phyloP scores from a whole-genome alignment of 2,888 invertebrate genomes.

The Calliscelio sp. region DNA sequence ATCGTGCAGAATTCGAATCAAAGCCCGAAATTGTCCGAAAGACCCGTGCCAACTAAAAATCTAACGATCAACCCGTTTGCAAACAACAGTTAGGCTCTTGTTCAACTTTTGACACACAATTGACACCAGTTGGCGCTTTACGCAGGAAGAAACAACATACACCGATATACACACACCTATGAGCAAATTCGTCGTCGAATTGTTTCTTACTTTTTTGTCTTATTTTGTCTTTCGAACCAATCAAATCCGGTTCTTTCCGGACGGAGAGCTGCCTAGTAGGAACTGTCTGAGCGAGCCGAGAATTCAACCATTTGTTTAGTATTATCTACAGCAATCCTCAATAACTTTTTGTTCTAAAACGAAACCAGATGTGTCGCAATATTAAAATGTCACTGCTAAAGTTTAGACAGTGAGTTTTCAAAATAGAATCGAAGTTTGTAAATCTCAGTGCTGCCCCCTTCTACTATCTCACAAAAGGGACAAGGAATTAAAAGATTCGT shows the following conservation, averaged over 20 bases:
- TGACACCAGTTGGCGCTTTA: slow-evolving; percentile 50
- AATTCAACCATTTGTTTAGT: no score
- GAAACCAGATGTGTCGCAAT: slow-evolving; percentile 8
- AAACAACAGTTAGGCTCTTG: slow-evolving; percentile 36
- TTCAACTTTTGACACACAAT: slow-evolving; percentile 58
- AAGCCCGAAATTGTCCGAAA: slow-evolving; percentile 14
- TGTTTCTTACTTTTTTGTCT: no score
- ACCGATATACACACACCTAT: slow-evolving; percentile 21
- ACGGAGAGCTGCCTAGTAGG: slow-evolving; percentile 84
- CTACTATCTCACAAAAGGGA: no score
- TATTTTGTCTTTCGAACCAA: no score
- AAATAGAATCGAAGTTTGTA: no score
- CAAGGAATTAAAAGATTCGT: no score
- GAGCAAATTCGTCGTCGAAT: slow-evolving; percentile 43
- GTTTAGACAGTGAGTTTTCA: no score
- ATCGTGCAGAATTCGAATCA: slow-evolving; percentile 49
- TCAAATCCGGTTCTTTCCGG: slow-evolving; percentile 61
- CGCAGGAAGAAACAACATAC: slow-evolving; percentile 55
- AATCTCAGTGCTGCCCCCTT: no score
- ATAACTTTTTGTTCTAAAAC: slow-evolving; percentile 44
- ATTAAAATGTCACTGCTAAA: no score
- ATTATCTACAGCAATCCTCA: no score
- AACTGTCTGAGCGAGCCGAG: slow-evolving; percentile 79
- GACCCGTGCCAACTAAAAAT: slow-evolving; percentile 35
- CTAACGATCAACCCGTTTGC: slow-evolving; percentile 28